A percentile compares a stretch with the other conserved stretches of the same genome.
Conservation (phyloP, 1,140 invertebrate species). For the Drosophila sp. region DNA sequence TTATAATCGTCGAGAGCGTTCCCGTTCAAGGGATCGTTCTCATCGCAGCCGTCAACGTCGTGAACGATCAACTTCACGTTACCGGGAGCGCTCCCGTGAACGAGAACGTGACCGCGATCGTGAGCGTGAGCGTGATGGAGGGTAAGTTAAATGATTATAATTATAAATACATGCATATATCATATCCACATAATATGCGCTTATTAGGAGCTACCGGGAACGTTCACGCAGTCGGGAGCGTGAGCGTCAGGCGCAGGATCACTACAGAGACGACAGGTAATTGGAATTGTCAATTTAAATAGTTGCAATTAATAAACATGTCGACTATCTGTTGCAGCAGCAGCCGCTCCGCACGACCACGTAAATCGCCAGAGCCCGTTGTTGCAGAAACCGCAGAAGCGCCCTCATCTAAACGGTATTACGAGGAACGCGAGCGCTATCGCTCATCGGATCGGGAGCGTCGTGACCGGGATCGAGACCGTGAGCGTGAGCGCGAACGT, state of each 20-base stretch:
- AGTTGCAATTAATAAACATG: slow-evolving; percentile 6
- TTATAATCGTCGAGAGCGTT: slow-evolving; percentile 85
- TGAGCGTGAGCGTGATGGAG: slow-evolving; percentile 88
- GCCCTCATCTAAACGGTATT: slow-evolving; percentile 87
- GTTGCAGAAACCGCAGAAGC: slow-evolving; percentile 85
- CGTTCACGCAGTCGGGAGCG: slow-evolving; percentile 86
- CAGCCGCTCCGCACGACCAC: slow-evolving; percentile 86
- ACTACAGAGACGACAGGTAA: slow-evolving; percentile 91
- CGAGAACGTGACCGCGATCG: slow-evolving; percentile 89
- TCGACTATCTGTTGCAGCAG: slow-evolving; percentile 76
- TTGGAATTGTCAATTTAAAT: slow-evolving; percentile 15
- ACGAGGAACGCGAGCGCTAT: slow-evolving; percentile 92
- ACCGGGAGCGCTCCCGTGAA: slow-evolving; percentile 88
- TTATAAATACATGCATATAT: not conserved
- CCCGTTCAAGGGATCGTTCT: slow-evolving; percentile 91
- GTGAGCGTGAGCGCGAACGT: slow-evolving; percentile 88
- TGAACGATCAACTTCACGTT: slow-evolving; percentile 92
- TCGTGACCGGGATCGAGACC: slow-evolving; percentile 88
- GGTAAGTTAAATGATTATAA: slow-evolving; percentile 49
- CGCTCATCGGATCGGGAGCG: slow-evolving; percentile 89
- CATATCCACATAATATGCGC: not conserved
- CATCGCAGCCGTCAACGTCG: slow-evolving; percentile 89
- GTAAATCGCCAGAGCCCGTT: slow-evolving; percentile 86
- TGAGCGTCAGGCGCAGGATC: slow-evolving; percentile 86
- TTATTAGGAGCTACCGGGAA: slow-evolving; percentile 85